These are phyloP conservation scores for Chaetodon trifasciatus DNA, from an alignment of 2,797 vertebrate genomes.

Conservation along the genomic window DNA sequence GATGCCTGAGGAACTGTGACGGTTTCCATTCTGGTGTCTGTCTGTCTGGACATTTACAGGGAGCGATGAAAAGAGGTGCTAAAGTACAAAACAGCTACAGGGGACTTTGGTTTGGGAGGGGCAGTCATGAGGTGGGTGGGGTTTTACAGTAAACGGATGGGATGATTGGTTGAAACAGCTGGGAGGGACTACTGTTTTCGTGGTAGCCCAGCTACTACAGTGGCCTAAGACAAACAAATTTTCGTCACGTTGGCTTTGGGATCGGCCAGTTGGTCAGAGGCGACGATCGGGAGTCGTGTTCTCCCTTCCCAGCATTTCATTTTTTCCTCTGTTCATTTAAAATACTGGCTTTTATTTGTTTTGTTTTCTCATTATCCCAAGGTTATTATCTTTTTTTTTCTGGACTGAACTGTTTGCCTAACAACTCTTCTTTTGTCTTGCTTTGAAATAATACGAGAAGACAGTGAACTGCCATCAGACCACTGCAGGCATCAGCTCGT, in stretches of 20 bases:
- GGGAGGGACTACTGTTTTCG: constrained; percentile 71
- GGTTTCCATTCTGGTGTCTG: constrained; percentile 90
- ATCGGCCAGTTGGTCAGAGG: constrained; percentile 61
- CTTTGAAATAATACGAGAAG: constrained; percentile 84
- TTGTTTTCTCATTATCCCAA: constrained; percentile 74
- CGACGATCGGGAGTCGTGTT: constrained; percentile 42
- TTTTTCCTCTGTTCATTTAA: constrained; percentile 64
- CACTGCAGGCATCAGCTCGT: constrained; percentile 64
- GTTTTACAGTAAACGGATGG: constrained; percentile 47
- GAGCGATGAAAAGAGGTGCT: constrained; percentile 79
- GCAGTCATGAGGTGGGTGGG: constrained; percentile 42
- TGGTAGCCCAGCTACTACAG: constrained; percentile 66
- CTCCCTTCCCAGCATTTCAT: constrained; percentile 76
- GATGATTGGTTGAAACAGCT: constrained; percentile 66
- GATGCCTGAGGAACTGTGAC: constrained; percentile 86
- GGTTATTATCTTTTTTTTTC: constrained; percentile 72
- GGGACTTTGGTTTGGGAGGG: constrained; percentile 69
- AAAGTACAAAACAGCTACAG: constrained; percentile 75
- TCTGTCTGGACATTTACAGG: constrained; percentile 86
- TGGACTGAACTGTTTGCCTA: constrained; percentile 85
- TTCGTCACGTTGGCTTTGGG: constrained; percentile 58
- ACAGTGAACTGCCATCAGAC: constrained; percentile 69
- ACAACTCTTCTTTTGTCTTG: constrained; percentile 88
- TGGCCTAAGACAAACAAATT: constrained; percentile 73
- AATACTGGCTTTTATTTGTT: constrained; percentile 72